phyloP scores from a whole-genome alignment of 2,113 vertebrate genomes.

The Clarias macrocephalus region DNA sequence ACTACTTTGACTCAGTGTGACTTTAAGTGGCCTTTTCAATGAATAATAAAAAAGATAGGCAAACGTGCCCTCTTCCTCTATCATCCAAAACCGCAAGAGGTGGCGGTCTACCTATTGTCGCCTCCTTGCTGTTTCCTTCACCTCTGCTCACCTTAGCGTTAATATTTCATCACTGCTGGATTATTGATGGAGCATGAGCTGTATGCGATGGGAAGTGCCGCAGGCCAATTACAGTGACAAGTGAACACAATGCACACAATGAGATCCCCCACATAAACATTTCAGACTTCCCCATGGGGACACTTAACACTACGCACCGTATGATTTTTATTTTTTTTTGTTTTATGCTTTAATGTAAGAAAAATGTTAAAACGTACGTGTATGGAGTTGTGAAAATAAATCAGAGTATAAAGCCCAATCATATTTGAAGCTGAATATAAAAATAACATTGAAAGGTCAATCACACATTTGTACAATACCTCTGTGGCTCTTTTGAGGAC shows the following conservation, averaged over 20 bases:
- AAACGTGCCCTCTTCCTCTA: slow-evolving; percentile 12
- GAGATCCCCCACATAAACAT: slow-evolving; percentile 50
- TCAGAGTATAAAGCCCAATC: slow-evolving; percentile 33
- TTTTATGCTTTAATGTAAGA: slow-evolving; percentile 23
- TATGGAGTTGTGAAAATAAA: slow-evolving; percentile 12
- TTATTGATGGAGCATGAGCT: slow-evolving; percentile 62
- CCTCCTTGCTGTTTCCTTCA: slow-evolving; percentile 48
- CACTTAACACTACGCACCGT: slow-evolving; percentile 26
- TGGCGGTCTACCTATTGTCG: slow-evolving; percentile 45
- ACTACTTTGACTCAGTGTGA: not conserved
- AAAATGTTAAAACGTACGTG: slow-evolving; percentile 19
- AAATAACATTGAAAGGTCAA: slow-evolving; percentile 33
- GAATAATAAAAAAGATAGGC: not conserved
- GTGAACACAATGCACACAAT: slow-evolving; percentile 52
- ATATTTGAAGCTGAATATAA: slow-evolving; percentile 7
- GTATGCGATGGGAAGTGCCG: slow-evolving; percentile 50
- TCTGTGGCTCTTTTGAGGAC: slow-evolving; percentile 8
- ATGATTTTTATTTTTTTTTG: not conserved
- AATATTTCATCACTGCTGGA: slow-evolving; percentile 59
- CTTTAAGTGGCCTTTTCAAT: not conserved
- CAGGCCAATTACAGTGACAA: slow-evolving; percentile 55
- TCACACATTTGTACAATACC: slow-evolving; percentile 10
- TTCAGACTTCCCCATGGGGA: slow-evolving; percentile 40
- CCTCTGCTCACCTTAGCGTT: slow-evolving; percentile 50
- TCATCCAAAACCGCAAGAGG: slow-evolving; percentile 23